Evolutionary conservation across 2,113 vertebrate species (phyloP), one percentile per base, ranked within the genome.

Genomic region (Garra rufa): DNA sequence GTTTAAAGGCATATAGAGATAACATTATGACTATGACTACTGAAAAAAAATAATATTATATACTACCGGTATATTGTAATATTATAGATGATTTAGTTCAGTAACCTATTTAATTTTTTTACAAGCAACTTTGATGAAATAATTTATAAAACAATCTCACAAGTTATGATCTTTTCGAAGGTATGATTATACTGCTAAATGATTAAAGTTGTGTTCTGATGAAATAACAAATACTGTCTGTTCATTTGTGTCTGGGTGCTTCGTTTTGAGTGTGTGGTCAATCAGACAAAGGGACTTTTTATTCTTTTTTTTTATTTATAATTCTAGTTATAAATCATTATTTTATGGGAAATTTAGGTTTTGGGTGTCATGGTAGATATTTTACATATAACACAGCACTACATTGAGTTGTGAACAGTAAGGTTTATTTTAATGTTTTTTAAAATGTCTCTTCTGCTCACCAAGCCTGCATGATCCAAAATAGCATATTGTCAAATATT

Each of bases 101-200:
- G 94, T 95, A 94, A 93, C 93, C 94, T 94, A 91, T 95, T 95
- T 93, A 90, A 93, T 95, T 95, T 95, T 81, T 95, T 94, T 95
- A 95, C 94, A 94, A 94, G 94, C 89, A 90, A 95, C 94, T 95
- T 95, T 95, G 94, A 95, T 94, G 92, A 95, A 95, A 94, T 94
- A 88, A 95, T 95, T 95, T 95, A 94, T 95, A 95, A 94, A 94
- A 94, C 91, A 90, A 93, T 93, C 92, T 93, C 92, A 94, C 91
- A 71, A 91, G 92, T 95, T 92, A 94, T 93, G 92, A 94, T 92
- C 93, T 95, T 95, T 95, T 94, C 89, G 92, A 92, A 93, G 92
- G 90, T 93, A 93, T 93, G 91, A 92, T 93, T 93, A 93, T 93
- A 95, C 92, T 91, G 93, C 94, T 94, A 94, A 90, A 93, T 93